Base-by-base conservation (phyloP, 2,113 vertebrate genomes). In the Thamnophis sirtalis region DNA sequence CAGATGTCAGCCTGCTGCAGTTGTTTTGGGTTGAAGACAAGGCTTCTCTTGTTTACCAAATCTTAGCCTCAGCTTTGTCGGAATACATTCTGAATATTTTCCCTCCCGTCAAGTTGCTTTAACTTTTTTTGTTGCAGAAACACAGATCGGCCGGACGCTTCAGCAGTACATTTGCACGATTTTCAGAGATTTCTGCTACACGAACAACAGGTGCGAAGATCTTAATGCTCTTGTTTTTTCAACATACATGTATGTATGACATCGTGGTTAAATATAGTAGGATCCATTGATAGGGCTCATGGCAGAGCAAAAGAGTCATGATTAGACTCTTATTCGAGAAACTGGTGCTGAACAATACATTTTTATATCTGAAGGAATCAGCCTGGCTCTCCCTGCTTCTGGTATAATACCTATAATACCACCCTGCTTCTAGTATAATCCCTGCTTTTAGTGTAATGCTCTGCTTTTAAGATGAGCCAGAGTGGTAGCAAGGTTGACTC, bases 141-240 rank as follows among this genome's bases (percentile, higher is more conserved):
- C 97, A 98, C 98, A 26, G 99, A 99, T 95, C 98, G 98, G 91
- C 97, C 98, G 0, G 98, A 99, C 1, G 98, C 98, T 56, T 99
- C 99, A 0, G 98, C 97, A 0, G 97, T 99, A 84, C 97, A 98
- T 92, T 97, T 99, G 84, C 98, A 98, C 13, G 99, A 99, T 96
- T 99, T 99, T 93, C 99, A 99, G 95, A 97, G 99, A 73, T 99
- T 99, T 95, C 98, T 99, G 84, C 54, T 98, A 89, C 98, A 98
- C 0, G 97, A 99, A 50, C 99, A 99, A 95, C 97, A 98, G 98
- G 99, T 99, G 90, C 95, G 97, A 95, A 94, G 11, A 19, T 55
- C 28, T 43, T 55, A 53, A 87, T 91, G 33, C n/a, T 38, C 24
- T 85, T 48, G 22, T 91, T 92, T 60, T 60, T 63, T 49, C 91